Conservation (phyloP, 1,140 invertebrate species). For the Eriosoma lanigerum region DNA sequence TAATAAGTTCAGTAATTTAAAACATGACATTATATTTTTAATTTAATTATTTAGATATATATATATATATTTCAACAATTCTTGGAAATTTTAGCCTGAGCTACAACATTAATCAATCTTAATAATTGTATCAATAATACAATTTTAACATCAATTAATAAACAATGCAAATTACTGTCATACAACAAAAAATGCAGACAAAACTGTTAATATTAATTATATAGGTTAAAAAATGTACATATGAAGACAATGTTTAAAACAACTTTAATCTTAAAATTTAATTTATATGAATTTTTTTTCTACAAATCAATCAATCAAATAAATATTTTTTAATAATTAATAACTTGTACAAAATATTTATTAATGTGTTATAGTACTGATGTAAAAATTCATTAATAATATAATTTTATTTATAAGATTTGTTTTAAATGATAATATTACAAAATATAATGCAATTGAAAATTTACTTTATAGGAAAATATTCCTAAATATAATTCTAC, state of each 20-base stretch:
- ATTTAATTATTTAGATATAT: too few species aligned
- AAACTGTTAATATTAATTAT: too few species aligned
- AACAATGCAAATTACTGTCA: too few species aligned
- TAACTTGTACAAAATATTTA: conserved; percentile 19
- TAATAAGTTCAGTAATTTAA: too few species aligned
- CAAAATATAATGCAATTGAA: conserved; percentile 25
- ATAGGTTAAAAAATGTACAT: background rate
- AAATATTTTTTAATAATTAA: conserved; percentile 29
- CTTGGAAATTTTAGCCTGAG: too few species aligned
- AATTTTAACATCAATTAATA: too few species aligned
- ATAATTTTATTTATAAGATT: background rate
- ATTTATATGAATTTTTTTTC: conserved; percentile 1
- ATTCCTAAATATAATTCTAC: conserved; percentile 1
- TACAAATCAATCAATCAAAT: conserved; percentile 34
- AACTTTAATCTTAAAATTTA: conserved; percentile 29
- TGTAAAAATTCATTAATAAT: background rate
- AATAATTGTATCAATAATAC: too few species aligned
- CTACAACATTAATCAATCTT: too few species aligned
- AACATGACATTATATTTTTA: too few species aligned
- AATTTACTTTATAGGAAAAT: conserved; percentile 10
- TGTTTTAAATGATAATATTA: background rate
- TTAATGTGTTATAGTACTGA: background rate
- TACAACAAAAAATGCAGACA: too few species aligned
- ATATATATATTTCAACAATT: too few species aligned
- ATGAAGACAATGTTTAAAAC: background rate